Evolutionary conservation across 2,113 vertebrate species (phyloP).

Genomic region (Elachura formosa): DNA sequence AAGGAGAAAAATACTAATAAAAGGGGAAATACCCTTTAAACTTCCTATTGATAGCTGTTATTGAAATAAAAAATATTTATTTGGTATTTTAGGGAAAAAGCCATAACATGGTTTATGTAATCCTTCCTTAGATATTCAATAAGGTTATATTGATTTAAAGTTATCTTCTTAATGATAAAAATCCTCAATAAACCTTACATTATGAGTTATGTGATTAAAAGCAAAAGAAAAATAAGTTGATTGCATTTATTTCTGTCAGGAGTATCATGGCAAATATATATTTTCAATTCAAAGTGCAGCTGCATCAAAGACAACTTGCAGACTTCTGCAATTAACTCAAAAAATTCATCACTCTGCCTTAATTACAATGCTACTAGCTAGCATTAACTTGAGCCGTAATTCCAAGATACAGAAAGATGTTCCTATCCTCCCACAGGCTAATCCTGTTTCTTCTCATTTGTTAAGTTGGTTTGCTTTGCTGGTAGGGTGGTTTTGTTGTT

Average conservation of each 20-base stretch:
- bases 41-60: background rate
- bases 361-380: background rate
- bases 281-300: background rate
- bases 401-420: background rate
- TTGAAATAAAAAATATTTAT: background rate
- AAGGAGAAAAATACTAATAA: background rate
- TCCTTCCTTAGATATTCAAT: background rate
- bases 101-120: background rate
- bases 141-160: background rate
- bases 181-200: background rate
- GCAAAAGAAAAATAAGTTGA: background rate
- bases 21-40: background rate
- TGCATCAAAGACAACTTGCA: background rate
- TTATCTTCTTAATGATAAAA: background rate
- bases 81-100: background rate
- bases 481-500: fast-evolving
- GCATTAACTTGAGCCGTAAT: background rate
- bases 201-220: background rate
- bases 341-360: background rate
- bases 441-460: background rate
- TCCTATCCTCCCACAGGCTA: background rate
- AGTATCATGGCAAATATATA: background rate
- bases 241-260: background rate
- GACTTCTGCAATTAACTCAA: background rate
- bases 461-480: background rate